Base-by-base conservation (phyloP, 2,797 vertebrate species). In the Anas bahamensis region DNA sequence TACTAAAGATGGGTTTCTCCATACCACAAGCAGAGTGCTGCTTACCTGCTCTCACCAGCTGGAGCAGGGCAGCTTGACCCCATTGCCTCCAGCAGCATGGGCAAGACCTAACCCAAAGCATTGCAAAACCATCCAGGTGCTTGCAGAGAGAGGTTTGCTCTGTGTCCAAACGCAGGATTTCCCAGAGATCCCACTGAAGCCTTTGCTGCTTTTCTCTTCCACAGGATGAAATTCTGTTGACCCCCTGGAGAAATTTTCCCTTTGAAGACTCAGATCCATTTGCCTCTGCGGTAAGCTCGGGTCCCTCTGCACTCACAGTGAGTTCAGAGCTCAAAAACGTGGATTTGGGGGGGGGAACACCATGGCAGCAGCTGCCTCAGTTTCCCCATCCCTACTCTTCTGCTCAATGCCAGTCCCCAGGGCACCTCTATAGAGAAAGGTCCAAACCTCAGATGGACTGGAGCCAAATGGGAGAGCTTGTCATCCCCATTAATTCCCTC, bases 181-280 rank as follows among this genome's bases (percentile, higher is more conserved):
- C 17, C 29, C 55, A 7, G 44, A 16, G 18, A 70, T 7, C 17
- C 16, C 3, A 2, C 70, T 66, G 61, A 68, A 57, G 14, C 26
- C 68, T 29, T 48, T 4, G 2, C 53, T 53, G 44, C 1, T 78
- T 69, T 59, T 60, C 44, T 89, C 35, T 60, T 7, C 76, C 2
- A 0, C 82, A 97, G 91, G 90, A 95, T 37, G 92, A 95, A 85
- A 93, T 95, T 61, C 57, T 83, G 35, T 18, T 97, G 85, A 92
- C 86, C 31, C 90, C 88, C 56, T 64, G 23, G 63, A 72, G 89
- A 83, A 56, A 73, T 19, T 60, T 3, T 44, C 50, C 61, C 10
- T 18, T 5, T 1, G 92, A 95, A 26, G 80, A 92, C 6, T 5
- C 1, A 0, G 83, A 95, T 3, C 4, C 68, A 0, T 52, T 29